phyloP scores from a whole-genome alignment of 2,888 invertebrate species.

The Lottia scabra region DNA sequence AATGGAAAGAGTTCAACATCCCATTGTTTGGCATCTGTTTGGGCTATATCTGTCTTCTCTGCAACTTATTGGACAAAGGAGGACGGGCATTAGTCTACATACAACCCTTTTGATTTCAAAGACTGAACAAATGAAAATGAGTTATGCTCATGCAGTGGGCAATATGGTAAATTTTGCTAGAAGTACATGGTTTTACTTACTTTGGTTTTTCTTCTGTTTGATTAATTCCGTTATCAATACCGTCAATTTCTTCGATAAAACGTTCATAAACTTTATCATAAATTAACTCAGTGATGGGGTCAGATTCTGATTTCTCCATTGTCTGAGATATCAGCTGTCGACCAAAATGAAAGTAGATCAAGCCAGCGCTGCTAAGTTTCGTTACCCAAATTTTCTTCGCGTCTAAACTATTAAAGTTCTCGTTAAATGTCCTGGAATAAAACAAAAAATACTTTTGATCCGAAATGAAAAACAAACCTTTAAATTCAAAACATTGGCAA shows the following conservation, averaged over 20 bases:
- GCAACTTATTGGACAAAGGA: no score
- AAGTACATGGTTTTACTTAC: no score
- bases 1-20: no score
- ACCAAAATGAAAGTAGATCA: conserved; percentile 92
- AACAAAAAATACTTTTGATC: background rate
- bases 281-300: conserved; percentile 59
- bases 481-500: no score
- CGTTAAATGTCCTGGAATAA: conserved; percentile 66
- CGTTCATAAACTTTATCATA: conserved; percentile 80
- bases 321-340: conserved; percentile 74
- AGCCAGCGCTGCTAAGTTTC: conserved; percentile 94
- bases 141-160: no score
- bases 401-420: conserved; percentile 67
- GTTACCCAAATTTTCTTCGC: conserved; percentile 65
- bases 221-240: conserved; percentile 95
- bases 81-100: no score
- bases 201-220: conserved; percentile 76
- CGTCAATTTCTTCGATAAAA: conserved; percentile 94
- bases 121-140: no score
- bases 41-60: no score
- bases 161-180: no score
- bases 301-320: conserved; percentile 39
- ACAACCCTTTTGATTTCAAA: no score
- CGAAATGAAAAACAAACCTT: no score
- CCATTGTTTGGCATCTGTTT: no score